Evolutionary conservation across 2,113 vertebrate species (phyloP).

Genomic region (Neodontobutis hainanensis): DNA sequence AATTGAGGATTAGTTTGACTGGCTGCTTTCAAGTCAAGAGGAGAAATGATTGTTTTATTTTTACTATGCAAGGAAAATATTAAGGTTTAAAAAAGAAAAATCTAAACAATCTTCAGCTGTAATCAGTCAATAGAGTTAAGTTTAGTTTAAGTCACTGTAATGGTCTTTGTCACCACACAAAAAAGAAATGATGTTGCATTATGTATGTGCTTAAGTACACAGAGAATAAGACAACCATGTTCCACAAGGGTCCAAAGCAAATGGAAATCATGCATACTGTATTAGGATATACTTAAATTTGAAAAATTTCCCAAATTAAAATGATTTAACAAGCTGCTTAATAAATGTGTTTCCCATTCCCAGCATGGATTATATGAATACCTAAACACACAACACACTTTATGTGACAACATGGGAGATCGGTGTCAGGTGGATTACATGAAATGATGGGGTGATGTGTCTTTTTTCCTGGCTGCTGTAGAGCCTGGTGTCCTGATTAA

Average conservation of each 20-base stretch:
- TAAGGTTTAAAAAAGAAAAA: not conserved
- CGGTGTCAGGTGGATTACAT: slow-evolving; percentile 77
- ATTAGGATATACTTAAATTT: slow-evolving; percentile 32
- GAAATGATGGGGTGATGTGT: slow-evolving; percentile 71
- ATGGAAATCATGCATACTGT: slow-evolving; percentile 43
- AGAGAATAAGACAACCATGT: slow-evolving; percentile 20
- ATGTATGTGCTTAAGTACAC: slow-evolving; percentile 29
- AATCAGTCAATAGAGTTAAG: not conserved
- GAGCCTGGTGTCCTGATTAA: slow-evolving; percentile 80
- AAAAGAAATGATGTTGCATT: slow-evolving; percentile 21
- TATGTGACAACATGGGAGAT: slow-evolving; percentile 63
- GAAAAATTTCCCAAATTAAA: slow-evolving; percentile 49
- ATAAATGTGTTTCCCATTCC: slow-evolving; percentile 62
- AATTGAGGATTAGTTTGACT: slow-evolving; percentile 28
- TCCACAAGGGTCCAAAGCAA: slow-evolving; percentile 32
- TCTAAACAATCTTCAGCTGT: not conserved
- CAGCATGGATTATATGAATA: slow-evolving; percentile 55
- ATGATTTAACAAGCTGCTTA: slow-evolving; percentile 42
- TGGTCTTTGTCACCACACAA: not conserved
- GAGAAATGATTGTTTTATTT: slow-evolving; percentile 53
- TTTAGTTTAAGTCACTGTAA: not conserved
- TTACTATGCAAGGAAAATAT: slow-evolving; percentile 24
- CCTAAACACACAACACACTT: slow-evolving; percentile 69
- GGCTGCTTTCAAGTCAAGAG: slow-evolving; percentile 48
- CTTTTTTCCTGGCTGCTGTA: slow-evolving; percentile 55